phyloP scores from a whole-genome alignment of 2,888 invertebrate species.

The Tricholauxania praeusta region DNA sequence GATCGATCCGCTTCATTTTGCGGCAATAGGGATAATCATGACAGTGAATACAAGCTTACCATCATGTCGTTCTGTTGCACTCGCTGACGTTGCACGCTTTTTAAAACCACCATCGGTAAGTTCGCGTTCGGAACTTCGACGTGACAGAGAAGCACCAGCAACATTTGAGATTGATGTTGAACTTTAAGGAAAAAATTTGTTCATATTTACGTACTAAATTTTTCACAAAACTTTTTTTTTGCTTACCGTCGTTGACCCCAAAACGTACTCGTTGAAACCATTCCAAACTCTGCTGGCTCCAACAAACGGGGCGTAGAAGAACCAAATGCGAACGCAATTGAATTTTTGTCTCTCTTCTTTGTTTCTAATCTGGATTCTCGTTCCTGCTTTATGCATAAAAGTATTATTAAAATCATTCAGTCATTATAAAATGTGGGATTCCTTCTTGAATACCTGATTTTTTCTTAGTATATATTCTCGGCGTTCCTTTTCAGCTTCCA shows the following conservation, averaged over 20 bases:
- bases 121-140: conserved; percentile 88
- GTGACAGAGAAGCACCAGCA: conserved; percentile 83
- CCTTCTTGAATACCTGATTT: conserved; percentile 72
- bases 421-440: background rate
- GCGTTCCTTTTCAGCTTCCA: conserved; percentile 89
- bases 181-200: conserved; percentile 66
- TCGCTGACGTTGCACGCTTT: conserved; percentile 82
- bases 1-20: background rate
- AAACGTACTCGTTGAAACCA: conserved; percentile 70
- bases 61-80: conserved; percentile 78
- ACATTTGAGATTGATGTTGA: conserved; percentile 93
- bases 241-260: conserved; percentile 84
- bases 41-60: conserved; percentile 65
- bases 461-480: conserved; percentile 87
- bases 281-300: conserved; percentile 82
- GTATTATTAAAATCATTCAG: background rate
- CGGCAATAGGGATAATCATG: background rate
- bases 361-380: conserved; percentile 85
- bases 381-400: conserved; percentile 69
- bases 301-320: conserved; percentile 90
- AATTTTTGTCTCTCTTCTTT: conserved; percentile 81
- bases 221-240: background rate
- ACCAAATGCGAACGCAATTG: conserved; percentile 88
- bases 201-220: background rate
- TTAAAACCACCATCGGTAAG: conserved; percentile 75